Evolutionary conservation across 2,113 vertebrate genomes (phyloP).

Genomic region (Hoplias malabaricus): DNA sequence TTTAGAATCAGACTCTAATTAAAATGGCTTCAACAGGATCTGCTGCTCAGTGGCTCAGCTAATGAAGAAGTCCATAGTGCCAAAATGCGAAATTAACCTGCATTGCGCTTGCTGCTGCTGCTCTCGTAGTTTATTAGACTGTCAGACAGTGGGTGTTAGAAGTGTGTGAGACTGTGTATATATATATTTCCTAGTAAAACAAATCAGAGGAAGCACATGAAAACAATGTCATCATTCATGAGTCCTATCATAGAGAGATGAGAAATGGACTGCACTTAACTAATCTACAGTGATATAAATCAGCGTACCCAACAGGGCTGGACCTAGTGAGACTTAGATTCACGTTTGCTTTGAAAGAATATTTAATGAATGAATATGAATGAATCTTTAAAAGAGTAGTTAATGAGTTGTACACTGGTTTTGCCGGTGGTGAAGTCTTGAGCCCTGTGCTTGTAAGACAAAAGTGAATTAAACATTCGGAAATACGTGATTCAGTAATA

Average conservation of each 20-base stretch:
- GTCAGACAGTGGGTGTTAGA: background rate
- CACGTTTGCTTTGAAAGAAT: too few species aligned
- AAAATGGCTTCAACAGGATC: slow-evolving; percentile 40
- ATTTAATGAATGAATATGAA: too few species aligned
- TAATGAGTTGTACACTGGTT: too few species aligned
- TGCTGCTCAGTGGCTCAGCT: slow-evolving; percentile 29
- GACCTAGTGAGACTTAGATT: too few species aligned
- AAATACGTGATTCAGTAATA: too few species aligned
- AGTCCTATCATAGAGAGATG: background rate
- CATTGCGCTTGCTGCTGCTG: background rate
- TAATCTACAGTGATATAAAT: background rate
- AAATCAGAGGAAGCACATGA: background rate
- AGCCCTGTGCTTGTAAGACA: too few species aligned
- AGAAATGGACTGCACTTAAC: background rate
- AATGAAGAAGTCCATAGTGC: slow-evolving; percentile 47
- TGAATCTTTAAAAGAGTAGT: too few species aligned
- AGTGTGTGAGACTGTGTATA: background rate
- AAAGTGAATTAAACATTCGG: too few species aligned
- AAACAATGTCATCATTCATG: background rate
- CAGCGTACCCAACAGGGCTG: background rate
- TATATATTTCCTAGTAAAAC: background rate
- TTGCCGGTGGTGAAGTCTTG: too few species aligned
- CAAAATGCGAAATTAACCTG: slow-evolving; percentile 42
- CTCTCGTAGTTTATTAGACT: background rate
- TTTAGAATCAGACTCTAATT: slow-evolving; percentile 51